A percentile compares a stretch with the other conserved stretches of the same genome.
phyloP scores from a whole-genome alignment of 1,140 invertebrate genomes.

The Trichoplusia ni region DNA sequence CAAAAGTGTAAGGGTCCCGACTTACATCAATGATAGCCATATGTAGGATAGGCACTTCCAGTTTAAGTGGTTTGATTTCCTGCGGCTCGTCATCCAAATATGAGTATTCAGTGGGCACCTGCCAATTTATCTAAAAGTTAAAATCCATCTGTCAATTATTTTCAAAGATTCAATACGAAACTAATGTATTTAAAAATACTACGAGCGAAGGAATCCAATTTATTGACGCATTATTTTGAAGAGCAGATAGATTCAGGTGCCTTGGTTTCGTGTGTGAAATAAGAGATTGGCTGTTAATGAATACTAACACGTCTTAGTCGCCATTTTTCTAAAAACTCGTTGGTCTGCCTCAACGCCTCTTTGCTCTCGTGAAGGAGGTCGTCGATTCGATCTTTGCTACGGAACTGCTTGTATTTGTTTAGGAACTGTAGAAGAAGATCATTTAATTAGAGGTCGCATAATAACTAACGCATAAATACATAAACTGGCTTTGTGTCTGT shows the following conservation, averaged over 20 bases:
- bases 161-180: too few relatives aligned
- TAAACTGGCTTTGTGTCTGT: too few relatives aligned
- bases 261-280: too few relatives aligned
- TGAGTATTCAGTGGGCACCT: conserved; percentile 45
- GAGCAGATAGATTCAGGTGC: too few relatives aligned
- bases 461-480: too few relatives aligned
- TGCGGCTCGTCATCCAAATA: conserved; percentile 66
- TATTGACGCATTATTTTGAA: too few relatives aligned
- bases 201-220: too few relatives aligned
- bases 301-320: conserved; percentile 53
- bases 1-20: too few relatives aligned
- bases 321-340: conserved; percentile 69
- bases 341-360: conserved; percentile 57
- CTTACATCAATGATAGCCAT: conserved; percentile 73
- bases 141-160: not conserved
- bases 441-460: not conserved
- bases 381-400: conserved; percentile 57
- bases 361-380: conserved; percentile 60
- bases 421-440: conserved; percentile 53
- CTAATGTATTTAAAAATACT: too few relatives aligned
- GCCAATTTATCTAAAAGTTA: conserved; percentile 45
- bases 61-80: conserved; percentile 56
- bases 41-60: conserved; percentile 70
- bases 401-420: conserved; percentile 57
- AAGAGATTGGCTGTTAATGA: not conserved